phyloP scores from a whole-genome alignment of 2,797 vertebrate genomes.

The Falco naumanni region DNA sequence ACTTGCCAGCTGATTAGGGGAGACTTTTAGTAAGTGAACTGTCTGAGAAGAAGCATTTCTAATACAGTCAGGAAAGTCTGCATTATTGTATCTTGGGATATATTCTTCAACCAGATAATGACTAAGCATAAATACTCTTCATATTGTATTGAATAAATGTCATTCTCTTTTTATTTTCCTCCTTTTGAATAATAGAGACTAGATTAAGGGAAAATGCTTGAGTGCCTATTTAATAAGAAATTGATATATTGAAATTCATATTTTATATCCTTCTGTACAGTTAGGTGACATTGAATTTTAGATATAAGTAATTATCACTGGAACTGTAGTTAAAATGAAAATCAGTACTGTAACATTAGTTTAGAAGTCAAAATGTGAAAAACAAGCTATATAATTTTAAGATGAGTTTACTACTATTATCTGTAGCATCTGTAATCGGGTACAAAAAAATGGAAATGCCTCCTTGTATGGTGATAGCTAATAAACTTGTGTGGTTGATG shows the following conservation, averaged over 20 bases:
- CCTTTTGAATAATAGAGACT: background rate
- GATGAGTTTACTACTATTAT: background rate
- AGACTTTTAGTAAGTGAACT: background rate
- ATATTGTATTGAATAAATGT: background rate
- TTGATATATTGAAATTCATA: background rate
- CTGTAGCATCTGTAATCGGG: background rate
- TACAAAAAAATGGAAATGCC: background rate
- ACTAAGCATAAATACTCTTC: conserved; percentile 14
- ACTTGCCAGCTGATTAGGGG: background rate
- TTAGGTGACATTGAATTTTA: background rate
- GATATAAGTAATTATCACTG: background rate
- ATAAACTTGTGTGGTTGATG: background rate
- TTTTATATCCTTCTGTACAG: background rate
- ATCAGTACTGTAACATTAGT: background rate
- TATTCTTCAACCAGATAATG: background rate
- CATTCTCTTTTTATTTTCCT: background rate
- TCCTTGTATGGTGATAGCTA: background rate
- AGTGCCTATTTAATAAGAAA: conserved; percentile 9
- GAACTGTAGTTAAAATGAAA: background rate
- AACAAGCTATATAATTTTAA: background rate
- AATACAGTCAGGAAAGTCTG: background rate
- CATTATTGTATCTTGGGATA: background rate
- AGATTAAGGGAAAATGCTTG: background rate
- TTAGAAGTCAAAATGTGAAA: background rate
- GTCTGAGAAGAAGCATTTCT: background rate